Evolutionary conservation across 92 coral and sea anemone species (phyloP), one percentile per base, ranked within the genome.

Genomic region (Virgularia gustaviana): DNA sequence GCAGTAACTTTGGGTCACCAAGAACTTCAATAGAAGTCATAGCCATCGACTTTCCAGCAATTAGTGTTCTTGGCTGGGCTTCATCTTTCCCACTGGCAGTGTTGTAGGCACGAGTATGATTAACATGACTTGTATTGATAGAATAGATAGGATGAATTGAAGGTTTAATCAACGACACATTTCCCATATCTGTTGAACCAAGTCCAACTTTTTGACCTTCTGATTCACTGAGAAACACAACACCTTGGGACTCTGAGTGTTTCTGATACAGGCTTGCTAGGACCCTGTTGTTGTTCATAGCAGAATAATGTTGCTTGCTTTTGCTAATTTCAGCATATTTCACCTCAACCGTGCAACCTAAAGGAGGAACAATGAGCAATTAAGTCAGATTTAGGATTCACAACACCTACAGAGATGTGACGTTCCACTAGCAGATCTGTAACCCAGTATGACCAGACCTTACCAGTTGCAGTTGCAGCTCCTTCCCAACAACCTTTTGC

Each of bases 381-480:
- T n/a, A n/a, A n/a, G n/a, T n/a, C n/a, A n/a, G n/a, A n/a, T n/a
- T n/a, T n/a, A n/a, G n/a, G n/a, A n/a, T n/a, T n/a, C n/a, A n/a
- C n/a, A n/a, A n/a, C n/a, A n/a, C n/a, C n/a, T n/a, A n/a, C n/a
- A n/a, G n/a, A n/a, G n/a, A n/a, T n/a, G n/a, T n/a, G n/a, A n/a
- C n/a, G n/a, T n/a, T n/a, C n/a, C n/a, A n/a, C n/a, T n/a, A n/a
- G n/a, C n/a, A n/a, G n/a, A n/a, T n/a, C n/a, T n/a, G n/a, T n/a
- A n/a, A n/a, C n/a, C n/a, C n/a, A n/a, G n/a, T n/a, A n/a, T n/a
- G n/a, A n/a, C n/a, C n/a, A n/a, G n/a, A n/a, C n/a, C n/a, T n/a
- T n/a, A 90, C 96, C 96, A 75, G 94, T 85, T 9, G 96, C 88
- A 36, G 45, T 65, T 18, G 94, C 96, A 36, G 96, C 96, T 16